These are phyloP conservation scores for Clarias fuscus DNA, from an alignment of 2,797 vertebrate species.

Conservation along the genomic window DNA sequence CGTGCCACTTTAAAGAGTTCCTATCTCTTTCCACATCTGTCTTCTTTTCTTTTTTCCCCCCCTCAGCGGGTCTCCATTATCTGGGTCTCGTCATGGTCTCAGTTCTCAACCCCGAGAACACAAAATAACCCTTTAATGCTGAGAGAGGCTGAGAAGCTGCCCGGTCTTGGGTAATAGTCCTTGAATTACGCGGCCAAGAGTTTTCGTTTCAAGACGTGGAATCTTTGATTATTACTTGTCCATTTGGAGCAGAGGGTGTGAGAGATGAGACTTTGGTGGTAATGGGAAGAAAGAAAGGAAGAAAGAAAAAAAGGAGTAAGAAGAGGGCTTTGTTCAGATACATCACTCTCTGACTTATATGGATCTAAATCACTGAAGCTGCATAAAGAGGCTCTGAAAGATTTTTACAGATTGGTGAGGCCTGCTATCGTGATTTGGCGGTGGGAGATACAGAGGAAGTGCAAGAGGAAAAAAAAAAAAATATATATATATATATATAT, in stretches of 20 bases:
- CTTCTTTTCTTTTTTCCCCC: slow-evolving; percentile 56
- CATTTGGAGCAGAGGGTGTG: slow-evolving; percentile 70
- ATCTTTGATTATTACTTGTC: slow-evolving; percentile 83
- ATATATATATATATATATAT: no score
- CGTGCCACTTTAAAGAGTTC: slow-evolving; percentile 42
- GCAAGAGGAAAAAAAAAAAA: neutral
- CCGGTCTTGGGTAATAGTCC: slow-evolving; percentile 80
- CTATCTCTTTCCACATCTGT: neutral
- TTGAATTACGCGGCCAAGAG: slow-evolving; percentile 83
- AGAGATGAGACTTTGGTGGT: slow-evolving; percentile 59
- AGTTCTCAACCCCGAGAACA: slow-evolving; percentile 77
- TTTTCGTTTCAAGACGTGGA: slow-evolving; percentile 84
- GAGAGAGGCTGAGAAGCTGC: slow-evolving; percentile 81
- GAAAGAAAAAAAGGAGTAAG: slow-evolving; percentile 57
- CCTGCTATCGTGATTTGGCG: neutral
- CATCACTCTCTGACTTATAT: slow-evolving; percentile 46
- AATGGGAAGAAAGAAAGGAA: slow-evolving; percentile 65
- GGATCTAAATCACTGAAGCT: slow-evolving; percentile 34
- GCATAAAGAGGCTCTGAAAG: slow-evolving; percentile 68
- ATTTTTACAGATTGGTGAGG: slow-evolving; percentile 58
- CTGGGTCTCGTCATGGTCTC: slow-evolving; percentile 80
- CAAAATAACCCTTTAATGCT: slow-evolving; percentile 86
- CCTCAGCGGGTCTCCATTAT: slow-evolving; percentile 78
- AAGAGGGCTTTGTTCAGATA: slow-evolving; percentile 75
- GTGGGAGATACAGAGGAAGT: slow-evolving; percentile 3